Conservation (phyloP, 2,797 vertebrate genomes). For the Crax fasciolata region DNA sequence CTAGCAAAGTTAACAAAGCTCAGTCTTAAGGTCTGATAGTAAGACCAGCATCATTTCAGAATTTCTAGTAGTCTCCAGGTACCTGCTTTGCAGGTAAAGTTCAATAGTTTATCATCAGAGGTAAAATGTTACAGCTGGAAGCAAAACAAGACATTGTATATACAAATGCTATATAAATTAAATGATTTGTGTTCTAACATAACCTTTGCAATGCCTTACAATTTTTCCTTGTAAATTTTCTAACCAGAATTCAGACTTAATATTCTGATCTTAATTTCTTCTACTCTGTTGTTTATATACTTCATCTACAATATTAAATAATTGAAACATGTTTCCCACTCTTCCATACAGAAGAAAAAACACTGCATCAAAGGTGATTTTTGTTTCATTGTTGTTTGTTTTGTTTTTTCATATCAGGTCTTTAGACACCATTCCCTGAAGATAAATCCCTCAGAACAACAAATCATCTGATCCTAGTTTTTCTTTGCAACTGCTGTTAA, state of each 20-base stretch:
- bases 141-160: background rate
- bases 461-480: background rate
- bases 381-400: background rate
- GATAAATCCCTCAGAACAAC: background rate
- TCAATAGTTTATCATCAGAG: background rate
- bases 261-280: slow-evolving; percentile 3
- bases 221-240: background rate
- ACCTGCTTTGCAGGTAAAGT: background rate
- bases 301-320: background rate
- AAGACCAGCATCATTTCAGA: background rate
- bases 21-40: background rate
- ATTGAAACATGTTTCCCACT: background rate
- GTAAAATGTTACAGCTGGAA: background rate
- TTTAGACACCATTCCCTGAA: background rate
- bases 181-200: background rate
- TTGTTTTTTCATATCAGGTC: background rate
- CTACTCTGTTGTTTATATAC: background rate
- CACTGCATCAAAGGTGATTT: background rate
- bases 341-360: background rate
- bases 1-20: background rate
- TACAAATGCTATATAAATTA: background rate
- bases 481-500: slow-evolving; percentile 5
- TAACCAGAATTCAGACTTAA: background rate
- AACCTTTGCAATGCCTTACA: background rate
- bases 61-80: background rate